These are phyloP conservation scores for Nomia melanderi DNA, from an alignment of 1,140 invertebrate species.

Conservation along the genomic window DNA sequence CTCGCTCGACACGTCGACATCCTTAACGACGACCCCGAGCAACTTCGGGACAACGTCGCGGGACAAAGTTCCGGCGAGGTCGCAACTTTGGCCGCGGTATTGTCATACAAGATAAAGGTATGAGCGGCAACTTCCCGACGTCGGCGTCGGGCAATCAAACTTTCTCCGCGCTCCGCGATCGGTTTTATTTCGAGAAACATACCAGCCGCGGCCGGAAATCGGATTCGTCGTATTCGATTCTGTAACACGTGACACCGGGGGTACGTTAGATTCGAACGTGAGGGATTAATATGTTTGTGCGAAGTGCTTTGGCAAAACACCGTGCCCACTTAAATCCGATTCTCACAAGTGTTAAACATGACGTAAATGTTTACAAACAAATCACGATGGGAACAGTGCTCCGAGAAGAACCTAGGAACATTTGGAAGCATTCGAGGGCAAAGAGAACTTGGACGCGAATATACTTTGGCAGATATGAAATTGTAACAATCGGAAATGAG, in stretches of 20 bases:
- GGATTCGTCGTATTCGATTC: too few relatives aligned
- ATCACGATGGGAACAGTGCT: too few relatives aligned
- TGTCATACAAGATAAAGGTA: slow-evolving; percentile 29
- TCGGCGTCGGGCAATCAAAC: slow-evolving; percentile 26
- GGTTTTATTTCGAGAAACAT: background rate
- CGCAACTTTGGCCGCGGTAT: slow-evolving; percentile 29
- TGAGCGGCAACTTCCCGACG: slow-evolving; percentile 16
- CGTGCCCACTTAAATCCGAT: too few relatives aligned
- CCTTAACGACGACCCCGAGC: slow-evolving; percentile 7
- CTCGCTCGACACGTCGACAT: background rate
- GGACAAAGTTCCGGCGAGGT: slow-evolving; percentile 13
- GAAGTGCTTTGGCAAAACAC: too few relatives aligned
- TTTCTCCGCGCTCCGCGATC: slow-evolving; percentile 18
- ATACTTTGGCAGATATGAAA: too few relatives aligned
- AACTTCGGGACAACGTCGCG: background rate
- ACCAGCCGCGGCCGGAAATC: slow-evolving; percentile 12
- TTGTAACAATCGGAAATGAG: too few relatives aligned
- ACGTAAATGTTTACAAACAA: too few relatives aligned
- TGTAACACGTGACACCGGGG: background rate
- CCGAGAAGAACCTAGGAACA: too few relatives aligned
- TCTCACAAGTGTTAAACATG: too few relatives aligned
- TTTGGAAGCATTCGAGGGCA: too few relatives aligned
- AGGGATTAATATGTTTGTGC: too few relatives aligned
- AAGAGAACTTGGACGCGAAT: too few relatives aligned
- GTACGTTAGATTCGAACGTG: background rate